Evolutionary conservation across 2,888 invertebrate genomes (phyloP).

Genomic region (Nomada lathburiana): DNA sequence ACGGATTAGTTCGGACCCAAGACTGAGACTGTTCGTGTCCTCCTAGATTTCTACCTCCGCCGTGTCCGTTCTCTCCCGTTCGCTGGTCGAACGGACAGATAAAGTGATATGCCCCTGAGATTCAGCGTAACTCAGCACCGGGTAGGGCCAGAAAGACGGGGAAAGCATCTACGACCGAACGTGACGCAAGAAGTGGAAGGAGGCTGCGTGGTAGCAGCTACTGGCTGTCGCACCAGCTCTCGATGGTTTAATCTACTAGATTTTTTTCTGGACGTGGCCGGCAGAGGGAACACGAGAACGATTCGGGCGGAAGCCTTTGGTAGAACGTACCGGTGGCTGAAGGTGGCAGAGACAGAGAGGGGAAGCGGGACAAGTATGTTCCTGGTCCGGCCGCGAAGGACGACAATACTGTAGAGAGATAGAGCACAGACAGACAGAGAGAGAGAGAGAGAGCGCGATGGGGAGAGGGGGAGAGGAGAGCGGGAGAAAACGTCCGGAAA

Average conservation of each 20-base stretch:
- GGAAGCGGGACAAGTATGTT: constrained; percentile 41
- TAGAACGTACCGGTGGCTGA: constrained; percentile 38
- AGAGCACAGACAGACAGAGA: no score
- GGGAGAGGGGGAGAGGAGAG: constrained; percentile 17
- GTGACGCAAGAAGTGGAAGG: constrained; percentile 4
- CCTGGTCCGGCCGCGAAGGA: constrained; percentile 51
- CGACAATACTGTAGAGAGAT: constrained; percentile 48
- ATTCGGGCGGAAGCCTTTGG: constrained; percentile 41
- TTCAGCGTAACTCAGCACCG: constrained; percentile 26
- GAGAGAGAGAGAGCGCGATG: constrained; percentile 34
- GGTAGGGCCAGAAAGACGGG: constrained; percentile 9
- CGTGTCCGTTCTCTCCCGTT: not conserved
- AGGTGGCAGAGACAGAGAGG: constrained; percentile 1
- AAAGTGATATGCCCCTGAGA: constrained; percentile 37
- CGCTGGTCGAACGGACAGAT: constrained; percentile 1
- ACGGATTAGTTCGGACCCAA: constrained; percentile 25
- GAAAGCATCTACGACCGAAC: not conserved
- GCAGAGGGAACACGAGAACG: constrained; percentile 54
- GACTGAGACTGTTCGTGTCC: constrained; percentile 2
- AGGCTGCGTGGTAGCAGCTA: constrained; percentile 65
- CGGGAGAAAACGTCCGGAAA: constrained; percentile 73
- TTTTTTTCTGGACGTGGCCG: constrained; percentile 69
- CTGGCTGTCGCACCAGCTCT: constrained; percentile 73
- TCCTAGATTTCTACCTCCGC: not conserved
- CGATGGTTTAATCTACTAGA: constrained; percentile 79